A percentile compares a stretch with the other conserved stretches of the same genome.
phyloP scores from a whole-genome alignment of 1,140 invertebrate species.

The Nomia melanderi region DNA sequence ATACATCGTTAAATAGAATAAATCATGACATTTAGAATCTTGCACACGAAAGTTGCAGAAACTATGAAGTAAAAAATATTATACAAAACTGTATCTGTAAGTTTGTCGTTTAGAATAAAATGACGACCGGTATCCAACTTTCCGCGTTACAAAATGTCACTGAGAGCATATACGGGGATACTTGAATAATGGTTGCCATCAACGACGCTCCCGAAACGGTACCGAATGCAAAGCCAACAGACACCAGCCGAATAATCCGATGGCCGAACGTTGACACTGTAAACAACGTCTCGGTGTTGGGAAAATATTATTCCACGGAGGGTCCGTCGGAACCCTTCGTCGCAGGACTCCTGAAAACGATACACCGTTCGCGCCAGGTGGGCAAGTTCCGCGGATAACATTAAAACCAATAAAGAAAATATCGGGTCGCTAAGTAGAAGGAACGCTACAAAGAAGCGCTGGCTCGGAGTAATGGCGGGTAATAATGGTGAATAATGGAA shows the following conservation, averaged over 20 bases:
- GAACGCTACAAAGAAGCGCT: constrained; percentile 7
- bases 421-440: constrained; percentile 42
- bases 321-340: constrained; percentile 26
- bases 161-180: no score
- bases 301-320: constrained; percentile 69
- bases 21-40: no score
- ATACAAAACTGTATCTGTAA: no score
- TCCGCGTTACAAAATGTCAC: no score
- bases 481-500: constrained; percentile 48
- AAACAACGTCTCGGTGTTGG: constrained; percentile 67
- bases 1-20: no score
- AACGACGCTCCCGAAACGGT: not conserved
- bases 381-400: constrained; percentile 60
- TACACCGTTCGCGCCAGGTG: constrained; percentile 66
- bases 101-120: no score
- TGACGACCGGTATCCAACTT: no score
- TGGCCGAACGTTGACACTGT: constrained; percentile 53
- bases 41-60: no score
- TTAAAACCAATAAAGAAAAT: constrained; percentile 61
- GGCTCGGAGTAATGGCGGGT: constrained; percentile 14
- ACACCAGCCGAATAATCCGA: constrained; percentile 53
- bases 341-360: constrained; percentile 55
- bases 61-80: no score
- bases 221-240: constrained; percentile 8
- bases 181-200: not conserved